phyloP scores from a whole-genome alignment of 1,140 invertebrate species.

The Lepidostoma basale region DNA sequence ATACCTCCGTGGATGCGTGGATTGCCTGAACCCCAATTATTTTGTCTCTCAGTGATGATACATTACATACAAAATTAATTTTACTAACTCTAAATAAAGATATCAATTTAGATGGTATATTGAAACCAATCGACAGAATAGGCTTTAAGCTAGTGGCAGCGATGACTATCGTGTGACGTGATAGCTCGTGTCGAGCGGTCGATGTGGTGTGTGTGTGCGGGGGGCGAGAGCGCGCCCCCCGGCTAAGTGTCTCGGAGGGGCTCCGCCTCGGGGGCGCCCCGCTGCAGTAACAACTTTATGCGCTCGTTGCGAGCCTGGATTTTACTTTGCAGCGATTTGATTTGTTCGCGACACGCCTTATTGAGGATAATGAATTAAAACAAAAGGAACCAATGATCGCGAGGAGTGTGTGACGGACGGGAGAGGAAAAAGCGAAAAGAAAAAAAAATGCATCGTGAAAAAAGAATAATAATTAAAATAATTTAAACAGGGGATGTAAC shows the following conservation, averaged over 20 bases:
- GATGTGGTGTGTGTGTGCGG: not conserved
- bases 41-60: conserved; percentile 46
- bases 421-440: conserved; percentile 63
- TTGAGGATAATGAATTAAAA: conserved; percentile 56
- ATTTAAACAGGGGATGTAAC: conserved; percentile 42
- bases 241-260: conserved; percentile 66
- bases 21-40: conserved; percentile 75
- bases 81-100: conserved; percentile 14
- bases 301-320: conserved; percentile 84
- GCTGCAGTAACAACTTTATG: conserved; percentile 83
- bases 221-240: conserved; percentile 11
- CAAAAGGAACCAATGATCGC: conserved; percentile 51
- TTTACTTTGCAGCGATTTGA: conserved; percentile 86
- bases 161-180: conserved; percentile 19
- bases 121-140: not conserved
- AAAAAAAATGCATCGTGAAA: conserved; percentile 64
- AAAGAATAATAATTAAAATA: conserved; percentile 48
- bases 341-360: conserved; percentile 83
- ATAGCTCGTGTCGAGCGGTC: conserved; percentile 9
- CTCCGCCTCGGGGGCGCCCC: conserved; percentile 80
- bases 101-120: not conserved
- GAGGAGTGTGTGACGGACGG: conserved; percentile 46
- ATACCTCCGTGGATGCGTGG: conserved; percentile 67
- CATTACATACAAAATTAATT: conserved; percentile 16
- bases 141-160: conserved; percentile 25